Conservation (phyloP, 2,888 invertebrate genomes). For the Oscheius sp. region DNA sequence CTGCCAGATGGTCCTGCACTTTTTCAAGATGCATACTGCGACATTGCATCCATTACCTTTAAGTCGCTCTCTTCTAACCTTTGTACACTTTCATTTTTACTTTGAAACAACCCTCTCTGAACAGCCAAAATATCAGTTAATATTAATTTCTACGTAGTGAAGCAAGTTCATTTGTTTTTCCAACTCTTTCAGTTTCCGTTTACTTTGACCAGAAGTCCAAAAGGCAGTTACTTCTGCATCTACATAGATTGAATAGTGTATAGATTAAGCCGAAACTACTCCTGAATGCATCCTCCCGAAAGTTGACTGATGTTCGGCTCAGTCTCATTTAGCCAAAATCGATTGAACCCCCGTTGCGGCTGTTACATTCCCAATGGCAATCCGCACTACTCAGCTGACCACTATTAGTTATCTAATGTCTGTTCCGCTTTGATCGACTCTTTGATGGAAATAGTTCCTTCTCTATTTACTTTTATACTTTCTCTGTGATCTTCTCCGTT, state of each 20-base stretch:
- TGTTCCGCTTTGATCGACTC: neutral
- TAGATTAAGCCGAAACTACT: neutral
- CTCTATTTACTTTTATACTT: neutral
- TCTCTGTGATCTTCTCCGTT: neutral
- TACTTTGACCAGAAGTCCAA: no score
- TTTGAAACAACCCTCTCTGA: no score
- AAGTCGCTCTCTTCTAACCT: no score
- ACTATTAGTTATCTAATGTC: neutral
- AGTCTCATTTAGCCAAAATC: slow-evolving; percentile 18
- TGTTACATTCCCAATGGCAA: slow-evolving; percentile 17
- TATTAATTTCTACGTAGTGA: no score
- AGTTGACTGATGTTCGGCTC: slow-evolving; percentile 26
- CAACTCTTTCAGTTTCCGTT: no score
- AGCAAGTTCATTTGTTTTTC: no score
- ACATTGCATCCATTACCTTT: no score
- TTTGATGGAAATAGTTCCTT: neutral
- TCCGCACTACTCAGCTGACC: slow-evolving; percentile 1
- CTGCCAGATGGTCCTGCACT: no score
- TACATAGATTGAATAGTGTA: neutral
- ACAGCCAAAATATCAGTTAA: no score
- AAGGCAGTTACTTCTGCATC: no score
- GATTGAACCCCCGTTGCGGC: slow-evolving; percentile 32
- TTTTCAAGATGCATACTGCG: no score
- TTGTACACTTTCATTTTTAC: no score
- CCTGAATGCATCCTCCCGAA: neutral